A percentile compares a stretch with the other conserved stretches of the same genome.
These are phyloP conservation scores for Idaea dimidiata DNA, from an alignment of 2,888 invertebrate species.

Conservation along the genomic window DNA sequence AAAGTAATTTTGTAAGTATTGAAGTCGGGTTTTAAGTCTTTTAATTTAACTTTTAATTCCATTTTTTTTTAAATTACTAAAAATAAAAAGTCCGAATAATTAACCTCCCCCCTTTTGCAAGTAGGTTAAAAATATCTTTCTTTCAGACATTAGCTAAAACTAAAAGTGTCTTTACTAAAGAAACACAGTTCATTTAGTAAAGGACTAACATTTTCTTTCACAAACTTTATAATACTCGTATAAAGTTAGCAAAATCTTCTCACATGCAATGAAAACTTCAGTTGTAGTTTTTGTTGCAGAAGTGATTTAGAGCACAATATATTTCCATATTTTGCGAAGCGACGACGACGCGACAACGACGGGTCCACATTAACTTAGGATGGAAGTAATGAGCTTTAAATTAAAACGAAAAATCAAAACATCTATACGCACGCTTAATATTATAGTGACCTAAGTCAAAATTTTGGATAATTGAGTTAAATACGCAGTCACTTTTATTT, in stretches of 20 bases:
- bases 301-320: slow-evolving; percentile 19
- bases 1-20: too few relatives aligned
- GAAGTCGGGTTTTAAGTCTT: too few relatives aligned
- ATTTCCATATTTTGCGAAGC: slow-evolving; percentile 35
- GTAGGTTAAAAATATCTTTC: too few relatives aligned
- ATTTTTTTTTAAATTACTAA: too few relatives aligned
- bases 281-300: slow-evolving; percentile 29
- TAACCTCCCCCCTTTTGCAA: too few relatives aligned
- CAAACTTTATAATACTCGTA: background rate
- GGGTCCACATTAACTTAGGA: background rate
- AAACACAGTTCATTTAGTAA: background rate
- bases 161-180: background rate
- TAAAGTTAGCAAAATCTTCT: slow-evolving; percentile 5
- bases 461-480: too few relatives aligned
- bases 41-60: too few relatives aligned
- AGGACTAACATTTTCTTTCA: background rate
- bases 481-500: too few relatives aligned
- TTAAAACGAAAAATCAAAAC: background rate
- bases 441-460: too few relatives aligned
- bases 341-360: slow-evolving; percentile 14
- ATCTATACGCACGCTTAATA: background rate
- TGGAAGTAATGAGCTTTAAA: background rate
- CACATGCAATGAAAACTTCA: slow-evolving; percentile 18
- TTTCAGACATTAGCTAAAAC: too few relatives aligned
- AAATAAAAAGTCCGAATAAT: too few relatives aligned